Percentiles rank a stretch among this genome's conserved stretches.
Conservation (phyloP, 2,797 vertebrate species). For the Jordanella pulchra region DNA sequence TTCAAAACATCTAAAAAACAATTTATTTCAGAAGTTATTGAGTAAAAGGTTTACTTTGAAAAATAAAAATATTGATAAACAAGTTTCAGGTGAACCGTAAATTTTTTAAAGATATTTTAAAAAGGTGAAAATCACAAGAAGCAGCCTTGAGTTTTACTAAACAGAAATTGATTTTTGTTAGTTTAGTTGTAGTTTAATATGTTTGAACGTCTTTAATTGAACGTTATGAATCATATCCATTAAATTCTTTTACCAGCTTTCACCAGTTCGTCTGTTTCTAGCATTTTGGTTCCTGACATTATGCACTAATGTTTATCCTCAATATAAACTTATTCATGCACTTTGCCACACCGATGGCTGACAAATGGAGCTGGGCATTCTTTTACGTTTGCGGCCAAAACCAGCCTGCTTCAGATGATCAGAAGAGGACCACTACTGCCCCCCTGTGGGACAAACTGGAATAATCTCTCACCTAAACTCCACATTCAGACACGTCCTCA, state of each 20-base stretch:
- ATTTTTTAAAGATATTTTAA: no score
- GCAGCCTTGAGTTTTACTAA: not conserved
- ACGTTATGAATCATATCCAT: not conserved
- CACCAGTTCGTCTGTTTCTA: not conserved
- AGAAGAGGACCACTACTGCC: conserved; percentile 38
- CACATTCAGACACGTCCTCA: not conserved
- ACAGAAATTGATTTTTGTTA: not conserved
- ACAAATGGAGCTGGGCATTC: not conserved
- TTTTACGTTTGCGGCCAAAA: not conserved
- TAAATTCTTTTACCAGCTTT: not conserved
- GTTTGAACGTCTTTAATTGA: not conserved
- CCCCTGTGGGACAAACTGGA: conserved; percentile 38
- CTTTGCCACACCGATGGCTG: no score
- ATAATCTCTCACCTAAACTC: not conserved
- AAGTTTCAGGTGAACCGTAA: not conserved
- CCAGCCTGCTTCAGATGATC: not conserved
- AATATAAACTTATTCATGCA: no score
- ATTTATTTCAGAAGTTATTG: not conserved
- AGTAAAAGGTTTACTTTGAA: not conserved
- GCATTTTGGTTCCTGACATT: not conserved
- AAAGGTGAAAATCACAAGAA: no score
- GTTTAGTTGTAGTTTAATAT: not conserved
- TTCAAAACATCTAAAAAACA: no score
- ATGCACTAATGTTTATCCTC: no score
- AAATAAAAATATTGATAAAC: not conserved